Percentiles rank a stretch among this genome's conserved stretches.
Conservation (phyloP, 2,797 vertebrate genomes). For the Spheniscus humboldti region DNA sequence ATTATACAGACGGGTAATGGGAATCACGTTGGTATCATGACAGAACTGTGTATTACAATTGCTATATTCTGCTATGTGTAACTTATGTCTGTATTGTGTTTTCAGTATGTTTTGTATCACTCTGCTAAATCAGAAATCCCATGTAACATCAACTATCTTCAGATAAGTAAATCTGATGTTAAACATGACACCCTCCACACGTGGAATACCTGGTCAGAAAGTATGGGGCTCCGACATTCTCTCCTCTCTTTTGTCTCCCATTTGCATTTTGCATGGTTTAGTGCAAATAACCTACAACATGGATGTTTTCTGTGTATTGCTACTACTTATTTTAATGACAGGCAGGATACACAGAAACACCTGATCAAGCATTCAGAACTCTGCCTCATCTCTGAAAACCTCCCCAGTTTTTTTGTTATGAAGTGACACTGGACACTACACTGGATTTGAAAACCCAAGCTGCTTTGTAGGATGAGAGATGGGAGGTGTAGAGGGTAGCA, state of each 20-base stretch:
- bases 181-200: not conserved
- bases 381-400: not conserved
- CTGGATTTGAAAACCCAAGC: not conserved
- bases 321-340: not conserved
- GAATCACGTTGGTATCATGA: not conserved
- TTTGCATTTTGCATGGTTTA: not conserved
- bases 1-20: not conserved
- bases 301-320: not conserved
- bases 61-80: not conserved
- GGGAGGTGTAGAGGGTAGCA: not conserved
- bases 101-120: not conserved
- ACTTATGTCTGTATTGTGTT: not conserved
- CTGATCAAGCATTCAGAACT: not conserved
- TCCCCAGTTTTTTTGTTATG: not conserved
- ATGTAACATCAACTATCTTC: not conserved
- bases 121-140: not conserved
- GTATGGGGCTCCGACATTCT: rapidly evolving
- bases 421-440: not conserved
- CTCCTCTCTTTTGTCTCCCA: not conserved
- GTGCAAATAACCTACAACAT: not conserved
- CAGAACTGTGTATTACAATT: not conserved
- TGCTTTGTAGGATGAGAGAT: not conserved
- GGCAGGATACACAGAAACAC: not conserved
- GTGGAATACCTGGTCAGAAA: not conserved
- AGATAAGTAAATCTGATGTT: not conserved